Conservation (phyloP, 2,797 vertebrate species). For the Cossypha dichroa region DNA sequence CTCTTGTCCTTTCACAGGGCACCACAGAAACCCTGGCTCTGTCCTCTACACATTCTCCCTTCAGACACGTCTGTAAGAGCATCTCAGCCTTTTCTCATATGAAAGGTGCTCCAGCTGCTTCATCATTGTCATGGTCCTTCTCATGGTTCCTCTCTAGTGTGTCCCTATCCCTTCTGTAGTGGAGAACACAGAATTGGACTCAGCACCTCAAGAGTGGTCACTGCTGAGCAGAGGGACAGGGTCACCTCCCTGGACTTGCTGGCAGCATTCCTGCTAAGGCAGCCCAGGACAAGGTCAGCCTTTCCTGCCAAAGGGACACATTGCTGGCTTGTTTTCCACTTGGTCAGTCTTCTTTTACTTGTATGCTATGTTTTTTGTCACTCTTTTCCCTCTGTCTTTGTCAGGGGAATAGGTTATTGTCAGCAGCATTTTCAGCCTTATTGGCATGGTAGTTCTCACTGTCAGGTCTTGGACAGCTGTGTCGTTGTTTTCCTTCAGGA, state of each 20-base stretch:
- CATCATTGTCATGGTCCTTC: background rate
- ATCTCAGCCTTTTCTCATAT: background rate
- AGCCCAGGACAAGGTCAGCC: background rate
- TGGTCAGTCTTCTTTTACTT: background rate
- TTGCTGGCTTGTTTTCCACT: background rate
- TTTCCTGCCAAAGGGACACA: background rate
- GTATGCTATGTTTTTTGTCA: rapidly evolving
- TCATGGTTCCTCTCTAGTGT: background rate
- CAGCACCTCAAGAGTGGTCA: background rate
- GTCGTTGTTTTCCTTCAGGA: background rate
- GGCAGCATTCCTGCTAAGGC: background rate
- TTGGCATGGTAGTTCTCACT: background rate
- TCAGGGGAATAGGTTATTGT: background rate
- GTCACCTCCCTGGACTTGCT: background rate
- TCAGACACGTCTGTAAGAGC: no score
- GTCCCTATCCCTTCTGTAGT: background rate
- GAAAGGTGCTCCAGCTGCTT: background rate
- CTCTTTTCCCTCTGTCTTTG: background rate
- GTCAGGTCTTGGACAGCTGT: background rate
- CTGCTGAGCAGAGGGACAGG: background rate
- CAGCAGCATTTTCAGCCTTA: background rate
- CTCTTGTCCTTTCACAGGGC: background rate
- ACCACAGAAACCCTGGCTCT: background rate
- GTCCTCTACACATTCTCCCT: background rate
- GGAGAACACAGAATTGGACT: background rate